These are phyloP conservation scores for Agonopterix heracliana DNA, from an alignment of 2,888 invertebrate species.

Conservation along the genomic window DNA sequence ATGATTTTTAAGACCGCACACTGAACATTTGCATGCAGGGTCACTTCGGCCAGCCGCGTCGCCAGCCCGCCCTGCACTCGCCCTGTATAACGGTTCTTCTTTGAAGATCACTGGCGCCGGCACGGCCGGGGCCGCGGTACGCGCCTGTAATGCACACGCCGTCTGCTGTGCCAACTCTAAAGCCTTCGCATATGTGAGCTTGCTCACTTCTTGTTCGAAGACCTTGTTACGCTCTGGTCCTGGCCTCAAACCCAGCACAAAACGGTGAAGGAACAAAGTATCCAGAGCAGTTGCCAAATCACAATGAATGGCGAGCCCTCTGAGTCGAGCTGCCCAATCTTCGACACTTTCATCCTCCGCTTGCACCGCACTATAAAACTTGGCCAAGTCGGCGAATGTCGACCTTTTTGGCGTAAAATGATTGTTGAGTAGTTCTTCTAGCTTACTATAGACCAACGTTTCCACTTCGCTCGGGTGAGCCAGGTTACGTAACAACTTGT, in stretches of 20 bases:
- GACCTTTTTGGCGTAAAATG: slow-evolving; percentile 18
- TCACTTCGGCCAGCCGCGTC: neutral
- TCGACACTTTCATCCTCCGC: too few relatives aligned
- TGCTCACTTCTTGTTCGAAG: slow-evolving; percentile 6
- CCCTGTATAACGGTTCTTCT: neutral
- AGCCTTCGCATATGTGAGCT: slow-evolving; percentile 6
- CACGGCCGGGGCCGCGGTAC: neutral
- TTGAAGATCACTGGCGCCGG: neutral
- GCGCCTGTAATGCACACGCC: neutral
- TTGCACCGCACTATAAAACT: too few relatives aligned
- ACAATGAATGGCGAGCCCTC: slow-evolving; percentile 13
- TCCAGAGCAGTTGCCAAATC: slow-evolving; percentile 10
- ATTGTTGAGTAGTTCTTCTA: slow-evolving; percentile 4
- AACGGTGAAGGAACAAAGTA: slow-evolving; percentile 4
- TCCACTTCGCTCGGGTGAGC: too few relatives aligned
- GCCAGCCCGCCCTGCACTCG: neutral
- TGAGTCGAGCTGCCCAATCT: too few relatives aligned
- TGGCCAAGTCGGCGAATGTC: too few relatives aligned
- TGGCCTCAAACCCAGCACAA: slow-evolving; percentile 9
- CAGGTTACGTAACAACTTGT: slow-evolving; percentile 8
- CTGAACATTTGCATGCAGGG: slow-evolving; percentile 1
- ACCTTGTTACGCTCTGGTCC: slow-evolving; percentile 8
- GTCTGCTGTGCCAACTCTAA: slow-evolving; percentile 15
- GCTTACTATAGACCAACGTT: neutral
- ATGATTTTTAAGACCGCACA: too few relatives aligned